Conservation (phyloP, 2,888 invertebrate species). For the Oeneis ivallda region DNA sequence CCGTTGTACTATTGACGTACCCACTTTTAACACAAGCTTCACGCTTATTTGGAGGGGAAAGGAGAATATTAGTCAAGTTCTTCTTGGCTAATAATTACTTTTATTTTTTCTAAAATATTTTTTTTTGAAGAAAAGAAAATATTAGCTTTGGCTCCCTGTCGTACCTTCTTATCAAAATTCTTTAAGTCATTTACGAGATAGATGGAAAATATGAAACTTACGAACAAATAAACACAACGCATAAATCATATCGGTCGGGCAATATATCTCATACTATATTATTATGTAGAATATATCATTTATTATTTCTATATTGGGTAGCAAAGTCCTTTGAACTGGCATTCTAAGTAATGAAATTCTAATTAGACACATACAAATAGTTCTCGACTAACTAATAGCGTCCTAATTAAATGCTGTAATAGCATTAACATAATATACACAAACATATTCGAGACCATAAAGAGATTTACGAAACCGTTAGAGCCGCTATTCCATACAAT, state of each 20-base stretch:
- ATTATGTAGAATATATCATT: not conserved
- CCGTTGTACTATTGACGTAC: too few relatives aligned
- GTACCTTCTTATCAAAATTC: too few relatives aligned
- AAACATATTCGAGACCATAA: conserved; percentile 38
- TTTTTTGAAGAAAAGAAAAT: too few relatives aligned
- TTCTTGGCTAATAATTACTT: too few relatives aligned
- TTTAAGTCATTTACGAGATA: too few relatives aligned
- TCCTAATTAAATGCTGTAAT: conserved; percentile 37
- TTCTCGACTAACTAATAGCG: conserved; percentile 34
- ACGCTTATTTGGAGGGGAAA: too few relatives aligned
- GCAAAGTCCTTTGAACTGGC: conserved; percentile 8
- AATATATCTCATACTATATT: not conserved
- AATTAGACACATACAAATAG: conserved; percentile 37
- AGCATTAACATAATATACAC: conserved; percentile 39
- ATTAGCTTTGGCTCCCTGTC: too few relatives aligned
- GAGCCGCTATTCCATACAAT: not conserved
- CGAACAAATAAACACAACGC: not conserved
- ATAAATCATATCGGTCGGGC: too few relatives aligned
- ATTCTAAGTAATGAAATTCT: conserved; percentile 10
- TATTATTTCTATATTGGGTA: conserved; percentile 11
- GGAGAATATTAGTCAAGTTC: too few relatives aligned
- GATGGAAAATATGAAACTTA: not conserved
- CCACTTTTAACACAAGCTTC: too few relatives aligned
- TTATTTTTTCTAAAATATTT: too few relatives aligned
- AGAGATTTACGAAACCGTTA: not conserved